phyloP scores from a whole-genome alignment of 2,888 invertebrate species.

The Himalopsyche japonica region DNA sequence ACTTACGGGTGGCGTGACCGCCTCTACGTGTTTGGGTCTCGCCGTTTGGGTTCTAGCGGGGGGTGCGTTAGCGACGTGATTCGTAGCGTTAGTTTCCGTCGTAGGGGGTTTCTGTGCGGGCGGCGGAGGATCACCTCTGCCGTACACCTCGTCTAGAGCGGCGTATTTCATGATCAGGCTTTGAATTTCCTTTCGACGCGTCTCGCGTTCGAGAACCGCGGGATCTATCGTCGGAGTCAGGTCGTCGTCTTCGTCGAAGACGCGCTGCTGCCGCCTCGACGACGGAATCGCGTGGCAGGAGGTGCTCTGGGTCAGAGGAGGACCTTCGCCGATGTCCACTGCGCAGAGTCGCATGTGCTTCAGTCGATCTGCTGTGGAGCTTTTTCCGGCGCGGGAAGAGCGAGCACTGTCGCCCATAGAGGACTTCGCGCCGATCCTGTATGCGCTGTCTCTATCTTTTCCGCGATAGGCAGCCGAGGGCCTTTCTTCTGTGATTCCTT shows the following conservation, averaged over 20 bases:
- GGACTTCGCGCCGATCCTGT: slow-evolving; percentile 57
- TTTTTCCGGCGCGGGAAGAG: slow-evolving; percentile 65
- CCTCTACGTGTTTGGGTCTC: slow-evolving; percentile 58
- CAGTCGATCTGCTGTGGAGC: slow-evolving; percentile 60
- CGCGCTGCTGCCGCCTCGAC: slow-evolving; percentile 49
- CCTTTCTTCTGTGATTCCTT: slow-evolving; percentile 49
- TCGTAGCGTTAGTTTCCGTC: slow-evolving; percentile 46
- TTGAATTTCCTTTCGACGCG: slow-evolving; percentile 81
- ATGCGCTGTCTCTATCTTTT: slow-evolving; percentile 58
- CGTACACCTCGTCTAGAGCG: slow-evolving; percentile 74
- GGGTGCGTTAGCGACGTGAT: slow-evolving; percentile 46
- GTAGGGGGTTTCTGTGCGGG: slow-evolving; percentile 39
- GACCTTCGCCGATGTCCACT: slow-evolving; percentile 54
- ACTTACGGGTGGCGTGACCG: slow-evolving; percentile 63
- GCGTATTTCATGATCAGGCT: slow-evolving; percentile 82
- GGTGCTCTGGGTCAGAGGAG: slow-evolving; percentile 20
- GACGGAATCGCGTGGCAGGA: slow-evolving; percentile 7
- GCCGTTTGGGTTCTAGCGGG: slow-evolving; percentile 45
- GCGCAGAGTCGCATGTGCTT: slow-evolving; percentile 60
- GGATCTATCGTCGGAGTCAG: slow-evolving; percentile 61
- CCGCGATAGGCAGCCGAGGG: slow-evolving; percentile 45
- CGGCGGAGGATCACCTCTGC: slow-evolving; percentile 50
- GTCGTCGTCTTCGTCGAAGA: slow-evolving; percentile 57
- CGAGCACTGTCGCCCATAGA: slow-evolving; percentile 50
- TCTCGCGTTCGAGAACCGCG: slow-evolving; percentile 72